Base-by-base conservation (phyloP, 2,113 vertebrate species). In the Menura novaehollandiae region DNA sequence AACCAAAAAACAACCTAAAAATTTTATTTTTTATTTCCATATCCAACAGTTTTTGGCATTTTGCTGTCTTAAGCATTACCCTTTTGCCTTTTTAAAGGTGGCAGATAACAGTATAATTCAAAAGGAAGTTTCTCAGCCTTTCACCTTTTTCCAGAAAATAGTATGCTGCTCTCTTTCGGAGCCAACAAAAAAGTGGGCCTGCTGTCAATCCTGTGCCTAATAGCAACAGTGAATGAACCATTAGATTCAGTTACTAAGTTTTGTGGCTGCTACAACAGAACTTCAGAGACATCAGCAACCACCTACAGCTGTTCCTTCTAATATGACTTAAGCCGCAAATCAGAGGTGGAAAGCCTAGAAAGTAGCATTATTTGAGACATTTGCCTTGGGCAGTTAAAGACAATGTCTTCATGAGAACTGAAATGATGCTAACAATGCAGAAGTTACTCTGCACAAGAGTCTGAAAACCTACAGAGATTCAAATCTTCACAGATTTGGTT, bases 341-440 rank as follows among this genome's bases (percentile, higher is more conserved):
- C 49, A 43, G 39, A 71, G 41, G 33, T 33, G 52, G 49, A 63
- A 87, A 75, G n/a, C 26, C 44, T 35, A 58, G 26, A 35, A 91
- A 90, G 39, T 3, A 43, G 37, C 30, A 51, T 62, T 68, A 59
- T 56, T 47, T 51, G 22, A 86, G 53, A 85, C 26, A 39, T 33
- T 22, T 67, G 64, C 72, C 51, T 62, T 22, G 15, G 27, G 41
- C 24, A 78, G 15, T n/a, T 78, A 56, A 68, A 79, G 15, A 55
- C 35, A 16, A 43, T 15, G 6, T 59, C 49, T 82, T 67, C 19
- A 62, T 9, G 23, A 81, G 33, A 84, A 71, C 15, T 23, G 11
- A 59, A 81, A 74, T 21, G 0, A 66, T 44, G 16, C 56, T 63
- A 85, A 91, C 0, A 0, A 56, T 14, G 20, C 69, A 91, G 24